phyloP scores from a whole-genome alignment of 2,797 vertebrate species.

The Discoglossus pictus region DNA sequence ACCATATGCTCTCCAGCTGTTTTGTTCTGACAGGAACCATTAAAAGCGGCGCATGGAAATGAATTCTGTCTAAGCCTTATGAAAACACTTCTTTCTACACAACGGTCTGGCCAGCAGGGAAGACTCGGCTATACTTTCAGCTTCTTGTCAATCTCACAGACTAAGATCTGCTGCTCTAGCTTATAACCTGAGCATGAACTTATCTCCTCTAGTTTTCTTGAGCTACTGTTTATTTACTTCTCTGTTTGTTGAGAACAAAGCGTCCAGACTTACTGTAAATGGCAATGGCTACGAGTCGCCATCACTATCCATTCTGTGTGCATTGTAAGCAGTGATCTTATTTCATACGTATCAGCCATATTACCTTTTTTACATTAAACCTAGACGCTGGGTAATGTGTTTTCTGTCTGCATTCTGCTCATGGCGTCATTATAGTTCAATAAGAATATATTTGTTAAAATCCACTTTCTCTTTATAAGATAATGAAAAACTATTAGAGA shows the following conservation, averaged over 20 bases:
- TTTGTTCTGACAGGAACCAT: constrained; percentile 74
- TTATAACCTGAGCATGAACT: constrained; percentile 50
- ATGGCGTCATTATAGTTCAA: no score
- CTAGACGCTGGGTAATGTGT: neutral
- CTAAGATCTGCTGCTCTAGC: constrained; percentile 53
- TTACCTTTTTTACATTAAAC: no score
- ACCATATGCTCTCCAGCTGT: constrained; percentile 81
- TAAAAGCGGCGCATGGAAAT: constrained; percentile 72
- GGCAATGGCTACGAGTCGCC: neutral
- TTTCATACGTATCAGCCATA: neutral
- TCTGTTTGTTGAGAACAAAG: constrained; percentile 46
- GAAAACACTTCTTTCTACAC: constrained; percentile 72
- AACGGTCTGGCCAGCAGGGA: constrained; percentile 64
- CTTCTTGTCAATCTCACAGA: constrained; percentile 60
- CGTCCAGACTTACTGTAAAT: constrained; percentile 4
- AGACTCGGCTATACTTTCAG: constrained; percentile 62
- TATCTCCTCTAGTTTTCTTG: constrained; percentile 47
- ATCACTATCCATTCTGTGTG: neutral
- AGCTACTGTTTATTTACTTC: constrained; percentile 44
- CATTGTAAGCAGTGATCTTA: neutral
- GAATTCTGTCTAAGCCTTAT: constrained; percentile 74
- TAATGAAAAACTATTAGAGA: neutral
- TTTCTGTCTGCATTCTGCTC: neutral
- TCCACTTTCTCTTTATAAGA: neutral
- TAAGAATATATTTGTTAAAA: neutral